A percentile compares a stretch with the other conserved stretches of the same genome.
Evolutionary conservation across 1,140 invertebrate genomes (phyloP).

Genomic region (Dryas iulia): DNA sequence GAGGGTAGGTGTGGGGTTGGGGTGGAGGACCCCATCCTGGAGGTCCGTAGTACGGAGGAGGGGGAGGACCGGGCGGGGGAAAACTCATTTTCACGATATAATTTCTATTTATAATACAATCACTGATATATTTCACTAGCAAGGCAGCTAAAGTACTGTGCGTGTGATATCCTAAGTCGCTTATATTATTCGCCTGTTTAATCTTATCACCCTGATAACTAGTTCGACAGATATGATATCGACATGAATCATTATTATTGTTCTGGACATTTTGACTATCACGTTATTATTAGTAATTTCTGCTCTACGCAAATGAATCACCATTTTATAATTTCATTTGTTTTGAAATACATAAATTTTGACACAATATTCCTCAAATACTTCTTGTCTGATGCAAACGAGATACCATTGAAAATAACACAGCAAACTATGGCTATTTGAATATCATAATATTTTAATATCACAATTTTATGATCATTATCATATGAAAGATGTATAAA

Average conservation of each 20-base stretch:
- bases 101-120: neutral
- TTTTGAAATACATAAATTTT: too few relatives aligned
- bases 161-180: constrained; percentile 1
- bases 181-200: constrained; percentile 33
- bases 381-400: too few relatives aligned
- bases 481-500: too few relatives aligned
- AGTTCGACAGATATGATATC: constrained; percentile 3
- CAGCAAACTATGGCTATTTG: too few relatives aligned
- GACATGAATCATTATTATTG: constrained; percentile 18
- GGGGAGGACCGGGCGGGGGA: constrained; percentile 37
- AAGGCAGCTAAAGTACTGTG: neutral
- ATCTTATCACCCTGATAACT: constrained; percentile 38
- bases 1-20: constrained; percentile 31
- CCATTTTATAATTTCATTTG: too few relatives aligned
- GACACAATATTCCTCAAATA: too few relatives aligned
- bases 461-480: too few relatives aligned
- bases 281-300: neutral
- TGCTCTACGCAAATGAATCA: too few relatives aligned
- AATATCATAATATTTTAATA: too few relatives aligned
- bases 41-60: constrained; percentile 35
- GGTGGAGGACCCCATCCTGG: constrained; percentile 33
- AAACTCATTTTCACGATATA: constrained; percentile 21
- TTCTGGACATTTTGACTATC: neutral
- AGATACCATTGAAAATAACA: too few relatives aligned
- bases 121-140: neutral